Percentiles rank a stretch among this genome's conserved stretches.
These are phyloP conservation scores for Zonotrichia leucophrys DNA, from an alignment of 2,113 vertebrate species.

Conservation along the genomic window DNA sequence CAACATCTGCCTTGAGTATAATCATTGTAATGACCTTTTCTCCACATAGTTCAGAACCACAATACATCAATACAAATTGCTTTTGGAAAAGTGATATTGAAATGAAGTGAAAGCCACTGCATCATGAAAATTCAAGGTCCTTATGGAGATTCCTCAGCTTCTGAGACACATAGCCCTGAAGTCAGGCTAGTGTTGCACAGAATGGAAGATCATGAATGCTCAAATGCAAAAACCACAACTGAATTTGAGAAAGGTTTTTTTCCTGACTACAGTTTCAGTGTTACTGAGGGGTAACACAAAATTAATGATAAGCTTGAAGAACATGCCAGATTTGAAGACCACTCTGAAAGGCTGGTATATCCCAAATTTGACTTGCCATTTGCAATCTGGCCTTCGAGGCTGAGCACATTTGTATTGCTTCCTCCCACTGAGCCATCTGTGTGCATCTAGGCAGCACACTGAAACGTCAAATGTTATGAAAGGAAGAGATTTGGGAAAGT, in stretches of 20 bases:
- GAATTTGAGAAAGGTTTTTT: background rate
- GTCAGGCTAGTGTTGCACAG: background rate
- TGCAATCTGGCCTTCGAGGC: background rate
- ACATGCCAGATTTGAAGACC: background rate
- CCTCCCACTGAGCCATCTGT: slow-evolving; percentile 64
- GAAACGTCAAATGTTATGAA: background rate
- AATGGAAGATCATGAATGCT: background rate
- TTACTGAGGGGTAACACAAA: background rate
- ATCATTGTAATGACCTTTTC: background rate
- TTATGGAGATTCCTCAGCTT: background rate
- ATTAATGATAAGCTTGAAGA: background rate
- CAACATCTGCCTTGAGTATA: background rate
- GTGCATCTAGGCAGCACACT: background rate
- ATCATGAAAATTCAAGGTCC: background rate
- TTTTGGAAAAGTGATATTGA: background rate
- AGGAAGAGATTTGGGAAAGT: background rate
- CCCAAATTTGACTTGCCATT: slow-evolving; percentile 27
- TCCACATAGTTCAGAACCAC: background rate
- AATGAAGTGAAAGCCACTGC: background rate
- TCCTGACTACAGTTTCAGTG: background rate
- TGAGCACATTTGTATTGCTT: background rate
- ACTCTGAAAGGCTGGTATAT: background rate
- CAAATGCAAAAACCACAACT: background rate
- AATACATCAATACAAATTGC: background rate
- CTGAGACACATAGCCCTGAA: background rate